Base-by-base conservation (phyloP, 2,797 vertebrate genomes). In the Pteropus rufus region DNA sequence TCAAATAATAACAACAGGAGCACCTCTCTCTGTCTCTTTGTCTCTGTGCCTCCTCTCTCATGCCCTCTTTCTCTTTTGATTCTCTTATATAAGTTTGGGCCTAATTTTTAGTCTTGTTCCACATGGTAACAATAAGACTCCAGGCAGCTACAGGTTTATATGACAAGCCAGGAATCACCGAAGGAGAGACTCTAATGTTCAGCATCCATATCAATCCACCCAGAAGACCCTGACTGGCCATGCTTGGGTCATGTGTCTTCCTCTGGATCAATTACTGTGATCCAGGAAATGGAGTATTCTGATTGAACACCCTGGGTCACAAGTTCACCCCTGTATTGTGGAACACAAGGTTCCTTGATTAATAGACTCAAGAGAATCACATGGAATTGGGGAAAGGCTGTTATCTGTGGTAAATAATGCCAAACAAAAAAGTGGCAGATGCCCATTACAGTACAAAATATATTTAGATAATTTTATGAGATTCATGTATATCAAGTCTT, bases 381-480 rank as follows among this genome's bases (percentile, higher is more conserved):
- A 4, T 58, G 54, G 26, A 62, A 26, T 72, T 58, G 26, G 31
- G 31, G 62, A 95, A 24, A 39, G 36, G 19, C 64, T 46, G 21
- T 72, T 94, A 34, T 93, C 70, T 81, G 26, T 8, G 49, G 44
- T 46, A 86, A 93, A 26, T 18, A 29, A 84, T 72, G 41, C 60
- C 70, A 87, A 91, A 87, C 77, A 23, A 72, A 95, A 86, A 92
- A 67, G 67, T 70, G 56, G 23, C 93, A 93, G 79, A 86, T 96
- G 93, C 60, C 95, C 70, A 58, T 67, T 64, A 39, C 8, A 49
- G 88, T 79, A 79, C 85, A 95, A 75, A 94, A 95, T 87, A 79
- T 58, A 94, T 86, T 96, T 94, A 79, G 93, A 96, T 91, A 64
- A 86, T 82, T 95, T 89, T 67, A 58, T 77, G 91, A 95, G 80